These are phyloP conservation scores for Actinemys pallida DNA, from an alignment of 2,113 vertebrate genomes.

Conservation along the genomic window DNA sequence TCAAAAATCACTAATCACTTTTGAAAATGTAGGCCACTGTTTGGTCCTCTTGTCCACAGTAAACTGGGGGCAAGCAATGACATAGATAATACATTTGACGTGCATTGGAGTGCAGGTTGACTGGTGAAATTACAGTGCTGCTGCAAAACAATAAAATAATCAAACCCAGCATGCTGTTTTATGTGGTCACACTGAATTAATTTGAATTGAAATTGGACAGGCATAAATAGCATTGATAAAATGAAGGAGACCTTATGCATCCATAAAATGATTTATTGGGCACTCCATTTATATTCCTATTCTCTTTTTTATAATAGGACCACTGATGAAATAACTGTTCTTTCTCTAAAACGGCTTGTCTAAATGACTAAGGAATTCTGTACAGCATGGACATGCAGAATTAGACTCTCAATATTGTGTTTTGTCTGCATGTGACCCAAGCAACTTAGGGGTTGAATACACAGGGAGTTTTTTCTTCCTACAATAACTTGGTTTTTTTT, in stretches of 20 bases:
- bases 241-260: background rate
- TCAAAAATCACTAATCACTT: background rate
- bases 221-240: background rate
- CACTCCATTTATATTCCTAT: background rate
- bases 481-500: background rate
- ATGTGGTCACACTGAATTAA: background rate
- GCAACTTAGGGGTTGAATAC: background rate
- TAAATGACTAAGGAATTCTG: background rate
- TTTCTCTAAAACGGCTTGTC: background rate
- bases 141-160: background rate
- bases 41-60: background rate
- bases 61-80: background rate
- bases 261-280: background rate
- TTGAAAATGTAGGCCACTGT: background rate
- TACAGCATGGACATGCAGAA: background rate
- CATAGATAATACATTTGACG: background rate
- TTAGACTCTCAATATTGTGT: background rate
- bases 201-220: background rate
- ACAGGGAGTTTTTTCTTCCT: background rate
- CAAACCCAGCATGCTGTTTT: background rate
- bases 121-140: background rate
- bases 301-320: background rate
- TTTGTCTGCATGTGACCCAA: background rate
- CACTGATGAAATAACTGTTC: background rate
- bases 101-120: background rate